Evolutionary conservation across 2,888 invertebrate species (phyloP), one percentile per base, ranked within the genome.

Genomic region (Meandrusa payeni): DNA sequence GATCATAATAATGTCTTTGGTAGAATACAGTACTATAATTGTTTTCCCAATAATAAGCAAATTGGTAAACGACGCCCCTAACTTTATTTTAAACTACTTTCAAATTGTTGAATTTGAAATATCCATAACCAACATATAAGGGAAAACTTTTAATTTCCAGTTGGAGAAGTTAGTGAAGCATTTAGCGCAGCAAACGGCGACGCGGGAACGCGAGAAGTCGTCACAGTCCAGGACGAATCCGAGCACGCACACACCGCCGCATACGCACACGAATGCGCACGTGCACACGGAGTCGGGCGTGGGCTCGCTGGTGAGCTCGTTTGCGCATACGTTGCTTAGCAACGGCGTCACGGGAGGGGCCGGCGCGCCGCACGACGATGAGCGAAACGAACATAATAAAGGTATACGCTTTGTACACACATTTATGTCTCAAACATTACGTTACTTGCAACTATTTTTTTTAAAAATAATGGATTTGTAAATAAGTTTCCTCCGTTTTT

Each of bases 91-190:
- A n/a, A n/a, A n/a, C n/a, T n/a, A n/a, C n/a, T n/a, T n/a, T n/a
- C n/a, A n/a, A n/a, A n/a, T n/a, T n/a, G n/a, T n/a, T n/a, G n/a
- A n/a, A n/a, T n/a, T n/a, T n/a, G n/a, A n/a, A n/a, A n/a, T n/a
- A n/a, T n/a, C n/a, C n/a, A n/a, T n/a, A n/a, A n/a, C n/a, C n/a
- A n/a, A n/a, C n/a, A n/a, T n/a, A n/a, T n/a, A n/a, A n/a, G n/a
- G n/a, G n/a, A n/a, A n/a, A 19, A 10, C 7, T 2, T 26, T 20
- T 15, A 34, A 5, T 42, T 45, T 51, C 27, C 74, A 85, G 83
- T 68, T 80, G 69, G 82, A 82, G 27, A 76, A 72, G 61, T 51
- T 77, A 69, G 81, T 82, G 48, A 74, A 75, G 61, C 70, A 74
- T 24, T 51, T 71, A 57, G 61, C 68, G 29, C 55, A 66, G 29